These are phyloP conservation scores for Poeciliopsis paucimaculata DNA, from an alignment of 2,797 vertebrate species.

Conservation along the genomic window DNA sequence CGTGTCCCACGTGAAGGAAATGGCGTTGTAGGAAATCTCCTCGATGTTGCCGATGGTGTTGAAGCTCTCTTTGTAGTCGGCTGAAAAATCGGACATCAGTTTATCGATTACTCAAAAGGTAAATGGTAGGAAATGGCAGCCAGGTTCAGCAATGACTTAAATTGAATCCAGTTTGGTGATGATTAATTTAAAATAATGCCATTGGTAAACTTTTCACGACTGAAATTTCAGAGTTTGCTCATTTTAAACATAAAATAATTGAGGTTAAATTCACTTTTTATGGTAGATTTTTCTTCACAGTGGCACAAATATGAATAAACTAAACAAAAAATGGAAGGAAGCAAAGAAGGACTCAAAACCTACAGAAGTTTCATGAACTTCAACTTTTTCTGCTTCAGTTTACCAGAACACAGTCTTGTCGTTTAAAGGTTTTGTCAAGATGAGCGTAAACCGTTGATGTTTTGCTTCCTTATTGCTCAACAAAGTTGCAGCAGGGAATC, in stretches of 20 bases:
- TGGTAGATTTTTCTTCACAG: background rate
- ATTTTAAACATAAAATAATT: background rate
- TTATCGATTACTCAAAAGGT: background rate
- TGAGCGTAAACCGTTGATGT: background rate
- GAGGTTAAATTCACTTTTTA: background rate
- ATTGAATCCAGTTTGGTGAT: background rate
- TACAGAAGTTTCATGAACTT: background rate
- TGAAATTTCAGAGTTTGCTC: background rate
- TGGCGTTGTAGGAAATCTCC: conserved; percentile 97
- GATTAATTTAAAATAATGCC: background rate
- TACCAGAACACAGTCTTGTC: background rate
- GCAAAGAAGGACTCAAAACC: background rate
- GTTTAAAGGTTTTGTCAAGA: background rate
- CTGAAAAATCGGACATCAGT: conserved; percentile 68
- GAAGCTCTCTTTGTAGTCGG: conserved; percentile 99
- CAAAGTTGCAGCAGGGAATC: conserved; percentile 25
- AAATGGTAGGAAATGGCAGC: background rate
- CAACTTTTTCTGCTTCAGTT: background rate
- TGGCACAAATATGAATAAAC: background rate
- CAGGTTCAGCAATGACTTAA: background rate
- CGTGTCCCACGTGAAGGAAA: conserved; percentile 99
- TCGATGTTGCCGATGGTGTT: conserved; percentile 99
- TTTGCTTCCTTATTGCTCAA: background rate
- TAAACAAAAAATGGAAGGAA: background rate
- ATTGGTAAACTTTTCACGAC: too few relatives aligned